Percentiles rank a stretch among this genome's conserved stretches.
Evolutionary conservation across 1,140 invertebrate species (phyloP).

Genomic region (Drosophila kohkoa): DNA sequence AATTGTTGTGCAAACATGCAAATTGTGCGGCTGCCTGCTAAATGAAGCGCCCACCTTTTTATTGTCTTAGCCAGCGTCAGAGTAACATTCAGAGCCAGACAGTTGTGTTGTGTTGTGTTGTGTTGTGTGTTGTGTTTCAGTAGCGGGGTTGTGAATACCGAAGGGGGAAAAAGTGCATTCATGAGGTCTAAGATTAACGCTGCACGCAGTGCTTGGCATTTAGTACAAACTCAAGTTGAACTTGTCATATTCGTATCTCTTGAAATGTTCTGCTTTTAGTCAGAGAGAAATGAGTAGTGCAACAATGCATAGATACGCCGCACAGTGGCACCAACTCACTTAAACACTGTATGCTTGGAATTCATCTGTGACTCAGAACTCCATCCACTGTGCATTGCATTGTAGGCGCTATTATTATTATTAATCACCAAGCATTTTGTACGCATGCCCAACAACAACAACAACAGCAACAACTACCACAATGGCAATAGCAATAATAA

Average conservation of each 20-base stretch:
- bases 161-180: slow-evolving; percentile 55
- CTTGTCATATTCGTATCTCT: slow-evolving; percentile 81
- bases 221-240: slow-evolving; percentile 73
- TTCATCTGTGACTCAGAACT: slow-evolving; percentile 1
- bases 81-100: slow-evolving; percentile 1
- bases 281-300: slow-evolving; percentile 36
- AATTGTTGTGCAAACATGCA: slow-evolving; percentile 84
- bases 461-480: slow-evolving; percentile 54
- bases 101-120: slow-evolving; percentile 1
- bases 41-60: slow-evolving; percentile 79
- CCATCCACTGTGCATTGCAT: slow-evolving; percentile 54
- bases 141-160: neutral
- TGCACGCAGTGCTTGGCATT: slow-evolving; percentile 64
- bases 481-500: slow-evolving; percentile 52
- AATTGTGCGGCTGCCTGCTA: slow-evolving; percentile 75
- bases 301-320: slow-evolving; percentile 2
- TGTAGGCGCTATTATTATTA: slow-evolving; percentile 81
- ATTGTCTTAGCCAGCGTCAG: slow-evolving; percentile 59
- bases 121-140: too few species aligned
- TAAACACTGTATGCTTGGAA: neutral
- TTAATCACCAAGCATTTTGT: slow-evolving; percentile 84
- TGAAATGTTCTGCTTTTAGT: slow-evolving; percentile 72
- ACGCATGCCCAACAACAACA: slow-evolving; percentile 72
- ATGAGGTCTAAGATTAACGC: slow-evolving; percentile 42
- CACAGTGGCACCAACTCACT: slow-evolving; percentile 25